phyloP scores from a whole-genome alignment of 2,888 invertebrate species.

The Phymatocera aterrima region DNA sequence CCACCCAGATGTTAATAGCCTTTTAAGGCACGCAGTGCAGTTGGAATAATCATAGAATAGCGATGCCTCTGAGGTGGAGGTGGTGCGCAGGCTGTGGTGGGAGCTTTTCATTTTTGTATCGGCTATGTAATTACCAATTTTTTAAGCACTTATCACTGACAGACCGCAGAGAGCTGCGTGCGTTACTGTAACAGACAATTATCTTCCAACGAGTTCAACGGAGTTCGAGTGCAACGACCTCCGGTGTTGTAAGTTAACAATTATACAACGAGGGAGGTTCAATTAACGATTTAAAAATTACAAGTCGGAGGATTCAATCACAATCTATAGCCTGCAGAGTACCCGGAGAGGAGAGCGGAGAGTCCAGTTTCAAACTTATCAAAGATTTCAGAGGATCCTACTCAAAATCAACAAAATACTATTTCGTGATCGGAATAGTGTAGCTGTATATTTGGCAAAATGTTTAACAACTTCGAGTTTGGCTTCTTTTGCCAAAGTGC shows the following conservation, averaged over 20 bases:
- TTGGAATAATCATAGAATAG: neutral
- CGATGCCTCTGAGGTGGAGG: neutral
- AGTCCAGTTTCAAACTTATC: neutral
- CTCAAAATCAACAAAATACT: no score
- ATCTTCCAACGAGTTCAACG: conserved; percentile 33
- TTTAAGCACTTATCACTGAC: conserved; percentile 40
- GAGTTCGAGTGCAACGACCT: conserved; percentile 40
- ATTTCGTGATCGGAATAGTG: no score
- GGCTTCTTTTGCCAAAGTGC: neutral
- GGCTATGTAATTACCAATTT: conserved; percentile 16
- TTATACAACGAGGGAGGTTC: conserved; percentile 11
- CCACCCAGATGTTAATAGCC: no score
- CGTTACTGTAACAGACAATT: conserved; percentile 35
- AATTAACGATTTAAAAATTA: conserved; percentile 34
- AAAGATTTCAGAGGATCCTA: no score
- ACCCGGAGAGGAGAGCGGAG: neutral
- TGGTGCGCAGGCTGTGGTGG: neutral
- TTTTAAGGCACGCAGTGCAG: conserved; percentile 13
- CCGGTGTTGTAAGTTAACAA: conserved; percentile 17
- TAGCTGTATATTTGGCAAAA: no score
- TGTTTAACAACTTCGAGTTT: neutral
- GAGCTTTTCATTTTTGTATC: neutral
- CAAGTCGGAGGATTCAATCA: conserved; percentile 8
- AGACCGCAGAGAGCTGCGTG: conserved; percentile 2
- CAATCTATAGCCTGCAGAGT: no score